Percentiles rank a stretch among this genome's conserved stretches.
These are phyloP conservation scores for Ptychobarbus kaznakovi DNA, from an alignment of 2,797 vertebrate species.

Conservation along the genomic window DNA sequence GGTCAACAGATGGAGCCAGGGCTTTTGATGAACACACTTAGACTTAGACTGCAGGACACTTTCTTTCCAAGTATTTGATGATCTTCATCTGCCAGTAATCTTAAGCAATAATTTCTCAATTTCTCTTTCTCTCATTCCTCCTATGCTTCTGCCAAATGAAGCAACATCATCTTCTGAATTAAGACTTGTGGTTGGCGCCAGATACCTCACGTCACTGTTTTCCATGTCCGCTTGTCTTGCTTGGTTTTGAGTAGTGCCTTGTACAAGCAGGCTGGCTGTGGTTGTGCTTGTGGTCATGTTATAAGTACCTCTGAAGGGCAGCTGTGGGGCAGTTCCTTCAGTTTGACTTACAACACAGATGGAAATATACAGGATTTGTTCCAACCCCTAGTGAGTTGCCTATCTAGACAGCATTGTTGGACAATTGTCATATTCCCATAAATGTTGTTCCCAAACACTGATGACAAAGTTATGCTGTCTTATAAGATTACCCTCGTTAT, in stretches of 20 bases:
- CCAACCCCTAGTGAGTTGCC: neutral
- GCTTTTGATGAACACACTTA: conserved; percentile 19
- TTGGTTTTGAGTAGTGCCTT: conserved; percentile 11
- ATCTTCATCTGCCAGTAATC: conserved; percentile 2
- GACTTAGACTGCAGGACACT: neutral
- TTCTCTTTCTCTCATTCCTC: neutral
- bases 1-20: neutral
- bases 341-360: neutral
- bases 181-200: conserved; percentile 9
- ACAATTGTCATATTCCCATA: neutral
- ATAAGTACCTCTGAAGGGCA: conserved; percentile 15
- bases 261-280: neutral
- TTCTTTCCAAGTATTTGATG: conserved; percentile 23
- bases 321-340: conserved; percentile 10
- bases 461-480: no score
- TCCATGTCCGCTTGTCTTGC: neutral
- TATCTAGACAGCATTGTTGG: neutral
- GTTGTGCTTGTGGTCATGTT: conserved; percentile 34
- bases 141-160: conserved; percentile 13
- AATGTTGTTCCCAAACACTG: neutral
- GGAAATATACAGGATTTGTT: neutral
- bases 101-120: neutral
- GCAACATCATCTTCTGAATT: conserved; percentile 19
- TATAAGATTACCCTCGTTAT: neutral
- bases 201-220: conserved; percentile 17